phyloP scores from a whole-genome alignment of 2,888 invertebrate genomes.

The Argyresthia goedartella region DNA sequence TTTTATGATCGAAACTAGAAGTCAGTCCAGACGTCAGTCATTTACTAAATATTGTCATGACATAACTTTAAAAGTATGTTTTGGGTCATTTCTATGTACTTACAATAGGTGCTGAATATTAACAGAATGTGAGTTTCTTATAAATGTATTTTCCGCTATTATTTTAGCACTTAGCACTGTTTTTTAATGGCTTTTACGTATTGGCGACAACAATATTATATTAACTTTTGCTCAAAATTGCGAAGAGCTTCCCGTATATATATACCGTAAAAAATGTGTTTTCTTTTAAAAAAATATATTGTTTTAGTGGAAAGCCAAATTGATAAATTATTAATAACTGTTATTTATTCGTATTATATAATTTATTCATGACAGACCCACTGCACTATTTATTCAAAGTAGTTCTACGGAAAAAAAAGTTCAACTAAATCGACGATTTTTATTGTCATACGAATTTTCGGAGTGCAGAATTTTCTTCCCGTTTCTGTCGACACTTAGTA shows the following conservation, averaged over 20 bases:
- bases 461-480: too few relatives aligned
- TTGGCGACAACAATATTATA: too few relatives aligned
- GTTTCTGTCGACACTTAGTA: too few relatives aligned
- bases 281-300: conserved; percentile 1
- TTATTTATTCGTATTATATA: background rate
- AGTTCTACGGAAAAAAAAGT: too few relatives aligned
- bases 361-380: too few relatives aligned
- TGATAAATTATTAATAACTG: background rate
- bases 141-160: background rate
- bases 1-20: background rate
- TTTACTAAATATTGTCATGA: background rate
- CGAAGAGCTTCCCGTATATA: conserved; percentile 39
- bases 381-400: too few relatives aligned
- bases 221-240: conserved; percentile 38
- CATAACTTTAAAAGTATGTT: background rate
- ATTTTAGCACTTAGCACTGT: conserved; percentile 1
- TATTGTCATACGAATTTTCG: too few relatives aligned
- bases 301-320: conserved; percentile 8
- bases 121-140: background rate
- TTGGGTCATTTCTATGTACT: background rate
- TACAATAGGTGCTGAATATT: background rate
- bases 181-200: too few relatives aligned
- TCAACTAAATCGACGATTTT: too few relatives aligned
- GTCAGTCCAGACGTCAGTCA: background rate
- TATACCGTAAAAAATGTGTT: conserved; percentile 2